Base-by-base conservation (phyloP, 1,140 invertebrate genomes). In the Elymnias hypermnestra region DNA sequence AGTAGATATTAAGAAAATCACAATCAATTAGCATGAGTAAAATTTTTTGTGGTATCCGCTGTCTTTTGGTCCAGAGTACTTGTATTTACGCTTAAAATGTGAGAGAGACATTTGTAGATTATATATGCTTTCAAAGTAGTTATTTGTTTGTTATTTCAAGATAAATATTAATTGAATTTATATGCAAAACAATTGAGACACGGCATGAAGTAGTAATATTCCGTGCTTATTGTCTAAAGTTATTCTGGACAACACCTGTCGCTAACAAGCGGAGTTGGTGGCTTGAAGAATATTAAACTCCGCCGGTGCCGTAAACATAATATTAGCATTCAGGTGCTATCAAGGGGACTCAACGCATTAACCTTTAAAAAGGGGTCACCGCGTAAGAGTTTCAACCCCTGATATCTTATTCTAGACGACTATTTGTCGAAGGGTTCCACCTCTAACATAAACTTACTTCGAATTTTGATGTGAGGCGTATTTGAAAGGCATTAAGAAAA, bases 361-460 rank as follows among this genome's bases (percentile, higher is more conserved):
- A 83, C 79, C 79, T 79, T 79, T 83, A 74, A 82, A 81, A 81
- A 83, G 76, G 75, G 79, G 75, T 79, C 79, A 76, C 72, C 69
- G 69, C 72, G 69, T 77, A 65, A 81, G 60, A 83, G 67, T 79
- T 75, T 44, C 69, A 64, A 64, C 33, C 33, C 33, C 33, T 36
- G 33, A 81, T 83, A 77, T 72, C 66, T 81, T 78, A 83, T 83
- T 81, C 76, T 70, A 58, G 58, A 53, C 72, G 33, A 36, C 33
- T 36, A 36, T 36, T 36, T 36, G 17, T 36, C 33, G 17, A 5
- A 36, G 5, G 18, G 33, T 10, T 36, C 33, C 3, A 33, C n/a
- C 15, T 1, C 7, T 7, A 33, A 33, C 6, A 15, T 7, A 15
- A 2, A 33, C 13, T 33, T 7, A 15, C 29, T 15, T 8, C 29